Conservation (phyloP, 2,113 vertebrate species). For the Alligator sinensis region DNA sequence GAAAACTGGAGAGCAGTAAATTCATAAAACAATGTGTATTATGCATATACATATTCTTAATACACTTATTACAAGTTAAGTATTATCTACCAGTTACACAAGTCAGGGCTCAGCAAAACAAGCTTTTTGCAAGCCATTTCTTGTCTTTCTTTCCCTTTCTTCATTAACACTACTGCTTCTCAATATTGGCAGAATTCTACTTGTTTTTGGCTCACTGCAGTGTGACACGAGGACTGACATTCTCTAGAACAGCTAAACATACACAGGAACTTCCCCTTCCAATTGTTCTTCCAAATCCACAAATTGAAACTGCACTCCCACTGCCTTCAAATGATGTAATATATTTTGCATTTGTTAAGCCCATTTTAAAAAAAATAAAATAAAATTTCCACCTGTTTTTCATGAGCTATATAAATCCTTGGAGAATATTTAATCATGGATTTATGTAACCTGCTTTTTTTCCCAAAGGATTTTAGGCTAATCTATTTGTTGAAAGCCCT, state of each 20-base stretch:
- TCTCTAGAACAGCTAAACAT: background rate
- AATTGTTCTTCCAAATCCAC: background rate
- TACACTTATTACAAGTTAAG: rapidly evolving
- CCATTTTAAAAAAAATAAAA: background rate
- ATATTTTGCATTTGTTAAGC: background rate
- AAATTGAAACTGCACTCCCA: background rate
- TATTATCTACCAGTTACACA: background rate
- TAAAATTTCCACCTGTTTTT: background rate
- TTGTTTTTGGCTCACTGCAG: background rate
- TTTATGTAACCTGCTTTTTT: background rate
- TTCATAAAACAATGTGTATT: background rate
- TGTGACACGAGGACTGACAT: background rate
- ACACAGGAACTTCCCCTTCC: background rate
- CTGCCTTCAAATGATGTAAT: background rate
- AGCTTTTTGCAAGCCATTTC: background rate
- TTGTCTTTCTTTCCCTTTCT: background rate
- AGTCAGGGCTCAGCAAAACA: background rate
- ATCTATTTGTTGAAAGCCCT: background rate
- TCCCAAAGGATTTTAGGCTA: background rate
- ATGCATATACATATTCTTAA: background rate
- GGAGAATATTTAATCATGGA: background rate
- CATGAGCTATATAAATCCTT: background rate
- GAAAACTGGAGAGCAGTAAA: background rate
- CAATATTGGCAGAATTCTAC: background rate
- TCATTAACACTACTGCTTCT: background rate